Conservation (phyloP, 23 tunicate genomes). For the Halocynthia roretzi region DNA sequence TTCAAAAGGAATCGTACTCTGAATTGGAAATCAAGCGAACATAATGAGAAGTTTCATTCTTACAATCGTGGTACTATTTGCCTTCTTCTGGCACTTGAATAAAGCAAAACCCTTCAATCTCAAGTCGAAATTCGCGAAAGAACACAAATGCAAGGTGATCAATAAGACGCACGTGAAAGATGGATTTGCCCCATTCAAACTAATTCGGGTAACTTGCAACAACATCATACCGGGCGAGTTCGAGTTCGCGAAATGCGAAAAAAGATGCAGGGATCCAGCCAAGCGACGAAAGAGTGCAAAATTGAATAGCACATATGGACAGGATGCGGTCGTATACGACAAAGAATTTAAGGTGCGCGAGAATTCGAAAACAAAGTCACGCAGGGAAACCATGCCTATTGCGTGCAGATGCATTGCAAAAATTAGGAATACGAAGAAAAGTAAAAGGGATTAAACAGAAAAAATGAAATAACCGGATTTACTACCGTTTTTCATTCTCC, state of each 20-base stretch:
- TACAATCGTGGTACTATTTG: too few species aligned
- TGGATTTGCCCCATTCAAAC: constrained; percentile 5
- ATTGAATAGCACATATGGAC: not conserved
- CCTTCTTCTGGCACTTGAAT: too few species aligned
- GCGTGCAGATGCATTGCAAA: not conserved
- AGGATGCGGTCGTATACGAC: not conserved
- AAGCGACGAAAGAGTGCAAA: not conserved
- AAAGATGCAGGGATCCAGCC: not conserved
- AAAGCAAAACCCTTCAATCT: too few species aligned
- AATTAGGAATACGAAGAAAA: not conserved
- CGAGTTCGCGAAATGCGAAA: not conserved
- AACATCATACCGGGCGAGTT: not conserved
- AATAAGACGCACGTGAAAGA: not conserved
- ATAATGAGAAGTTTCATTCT: too few species aligned
- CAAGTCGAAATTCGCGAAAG: too few species aligned
- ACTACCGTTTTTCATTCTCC: too few species aligned
- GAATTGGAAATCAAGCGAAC: too few species aligned
- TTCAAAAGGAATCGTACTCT: too few species aligned
- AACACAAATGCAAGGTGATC: too few species aligned
- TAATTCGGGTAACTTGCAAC: not conserved
- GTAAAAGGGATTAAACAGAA: too few species aligned
- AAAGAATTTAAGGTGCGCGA: not conserved
- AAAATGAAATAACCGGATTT: too few species aligned
- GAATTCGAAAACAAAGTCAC: not conserved
- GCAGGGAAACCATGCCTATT: not conserved